phyloP scores from a whole-genome alignment of 2,888 invertebrate species.

The Drosophila picticornis region DNA sequence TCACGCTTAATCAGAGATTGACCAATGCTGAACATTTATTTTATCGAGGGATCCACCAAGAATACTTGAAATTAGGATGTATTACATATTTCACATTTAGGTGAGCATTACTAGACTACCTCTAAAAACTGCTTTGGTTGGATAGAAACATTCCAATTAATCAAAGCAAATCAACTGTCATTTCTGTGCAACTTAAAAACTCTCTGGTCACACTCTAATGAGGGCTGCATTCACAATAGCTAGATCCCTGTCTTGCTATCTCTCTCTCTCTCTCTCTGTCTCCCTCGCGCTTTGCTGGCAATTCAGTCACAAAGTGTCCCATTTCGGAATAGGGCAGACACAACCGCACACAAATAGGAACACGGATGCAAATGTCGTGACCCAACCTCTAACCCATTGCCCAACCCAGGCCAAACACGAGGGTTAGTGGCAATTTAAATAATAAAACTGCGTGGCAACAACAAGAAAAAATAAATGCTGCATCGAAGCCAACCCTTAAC shows the following conservation, averaged over 20 bases:
- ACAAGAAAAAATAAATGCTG: conserved; percentile 20
- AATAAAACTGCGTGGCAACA: conserved; percentile 65
- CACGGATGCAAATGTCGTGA: conserved; percentile 66
- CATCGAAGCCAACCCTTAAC: conserved; percentile 79
- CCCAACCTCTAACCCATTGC: conserved; percentile 80
- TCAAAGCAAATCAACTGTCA: conserved; percentile 17
- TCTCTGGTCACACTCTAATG: conserved; percentile 45
- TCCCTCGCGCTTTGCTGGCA: neutral
- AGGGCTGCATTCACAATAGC: conserved; percentile 52
- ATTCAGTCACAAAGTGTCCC: conserved; percentile 61
- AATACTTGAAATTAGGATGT: neutral
- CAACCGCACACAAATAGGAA: conserved; percentile 38
- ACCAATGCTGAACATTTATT: neutral
- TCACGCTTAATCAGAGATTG: neutral
- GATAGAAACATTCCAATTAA: neutral
- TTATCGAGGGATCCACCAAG: neutral
- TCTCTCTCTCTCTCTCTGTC: conserved; percentile 10
- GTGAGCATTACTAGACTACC: neutral
- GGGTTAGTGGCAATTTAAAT: conserved; percentile 82
- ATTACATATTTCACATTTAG: neutral
- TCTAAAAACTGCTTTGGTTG: neutral
- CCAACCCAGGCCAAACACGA: conserved; percentile 62
- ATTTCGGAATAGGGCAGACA: conserved; percentile 65
- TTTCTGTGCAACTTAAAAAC: neutral
- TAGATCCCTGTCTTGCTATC: neutral